Percentiles rank a stretch among this genome's conserved stretches.
phyloP scores from a whole-genome alignment of 2,113 vertebrate species.

The Nibea albiflora region DNA sequence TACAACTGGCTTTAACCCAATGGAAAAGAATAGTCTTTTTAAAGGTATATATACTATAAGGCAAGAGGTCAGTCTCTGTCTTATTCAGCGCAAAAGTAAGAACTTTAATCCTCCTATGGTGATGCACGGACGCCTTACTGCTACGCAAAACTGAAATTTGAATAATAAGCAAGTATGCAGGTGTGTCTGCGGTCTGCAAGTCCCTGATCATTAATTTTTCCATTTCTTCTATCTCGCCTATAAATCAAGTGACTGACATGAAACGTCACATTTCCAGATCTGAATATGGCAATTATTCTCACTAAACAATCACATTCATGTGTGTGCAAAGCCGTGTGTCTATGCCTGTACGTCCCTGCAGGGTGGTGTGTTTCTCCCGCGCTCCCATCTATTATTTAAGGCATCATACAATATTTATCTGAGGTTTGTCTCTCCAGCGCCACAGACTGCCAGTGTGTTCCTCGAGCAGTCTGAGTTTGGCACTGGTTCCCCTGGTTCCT shows the following conservation, averaged over 20 bases:
- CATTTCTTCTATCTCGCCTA: slow-evolving; percentile 32
- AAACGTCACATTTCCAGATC: slow-evolving; percentile 54
- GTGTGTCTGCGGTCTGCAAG: slow-evolving; percentile 28
- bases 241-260: slow-evolving; percentile 61
- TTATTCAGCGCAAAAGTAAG: slow-evolving; percentile 37
- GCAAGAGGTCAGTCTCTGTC: slow-evolving; percentile 37
- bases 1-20: not conserved
- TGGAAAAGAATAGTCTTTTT: not conserved
- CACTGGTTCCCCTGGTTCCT: slow-evolving; percentile 8
- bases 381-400: slow-evolving; percentile 65
- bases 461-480: slow-evolving; percentile 9
- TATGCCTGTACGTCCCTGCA: slow-evolving; percentile 17
- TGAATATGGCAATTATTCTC: slow-evolving; percentile 64
- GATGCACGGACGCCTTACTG: slow-evolving; percentile 9
- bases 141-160: not conserved
- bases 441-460: slow-evolving; percentile 45
- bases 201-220: slow-evolving; percentile 7
- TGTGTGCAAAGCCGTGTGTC: slow-evolving; percentile 2
- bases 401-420: slow-evolving; percentile 64
- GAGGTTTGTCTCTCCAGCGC: slow-evolving; percentile 59
- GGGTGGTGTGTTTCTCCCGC: slow-evolving; percentile 50
- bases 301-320: slow-evolving; percentile 14
- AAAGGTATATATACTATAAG: not conserved
- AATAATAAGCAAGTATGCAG: not conserved
- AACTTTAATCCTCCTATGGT: slow-evolving; percentile 42